A percentile compares a stretch with the other conserved stretches of the same genome.
These are phyloP conservation scores for Hylaeus anthracinus DNA, from an alignment of 1,140 invertebrate species.

Conservation along the genomic window DNA sequence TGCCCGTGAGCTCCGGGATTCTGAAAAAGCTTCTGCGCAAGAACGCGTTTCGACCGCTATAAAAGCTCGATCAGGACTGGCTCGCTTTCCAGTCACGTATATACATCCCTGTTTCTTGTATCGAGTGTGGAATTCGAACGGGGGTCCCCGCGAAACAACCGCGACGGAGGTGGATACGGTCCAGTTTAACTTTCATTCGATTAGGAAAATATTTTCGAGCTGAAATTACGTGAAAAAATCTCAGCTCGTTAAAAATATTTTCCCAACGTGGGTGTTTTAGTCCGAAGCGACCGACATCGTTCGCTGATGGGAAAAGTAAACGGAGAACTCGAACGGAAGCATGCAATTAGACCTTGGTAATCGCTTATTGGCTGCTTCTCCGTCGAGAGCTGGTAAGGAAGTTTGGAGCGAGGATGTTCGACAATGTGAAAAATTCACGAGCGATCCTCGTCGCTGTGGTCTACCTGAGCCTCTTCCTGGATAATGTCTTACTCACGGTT, in stretches of 20 bases:
- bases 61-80: conserved; percentile 69
- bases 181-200: too few species aligned
- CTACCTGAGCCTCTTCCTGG: conserved; percentile 86
- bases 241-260: too few species aligned
- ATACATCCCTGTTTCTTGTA: conserved; percentile 39
- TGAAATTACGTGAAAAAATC: too few species aligned
- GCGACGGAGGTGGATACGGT: too few species aligned
- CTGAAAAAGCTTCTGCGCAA: conserved; percentile 68
- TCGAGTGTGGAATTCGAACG: neutral
- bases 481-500: conserved; percentile 89
- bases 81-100: conserved; percentile 66
- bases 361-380: neutral
- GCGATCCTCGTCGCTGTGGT: conserved; percentile 82
- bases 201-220: too few species aligned
- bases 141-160: too few species aligned
- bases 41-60: conserved; percentile 62
- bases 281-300: too few species aligned
- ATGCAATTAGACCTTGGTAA: neutral
- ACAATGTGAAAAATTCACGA: conserved; percentile 68
- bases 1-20: conserved; percentile 50
- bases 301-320: neutral
- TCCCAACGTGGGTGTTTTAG: too few species aligned
- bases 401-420: conserved; percentile 40
- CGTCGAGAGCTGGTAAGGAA: too few species aligned
- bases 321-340: neutral